These are phyloP conservation scores for Myrmecobius fasciatus DNA, from an alignment of 2,113 vertebrate genomes.

Conservation along the genomic window DNA sequence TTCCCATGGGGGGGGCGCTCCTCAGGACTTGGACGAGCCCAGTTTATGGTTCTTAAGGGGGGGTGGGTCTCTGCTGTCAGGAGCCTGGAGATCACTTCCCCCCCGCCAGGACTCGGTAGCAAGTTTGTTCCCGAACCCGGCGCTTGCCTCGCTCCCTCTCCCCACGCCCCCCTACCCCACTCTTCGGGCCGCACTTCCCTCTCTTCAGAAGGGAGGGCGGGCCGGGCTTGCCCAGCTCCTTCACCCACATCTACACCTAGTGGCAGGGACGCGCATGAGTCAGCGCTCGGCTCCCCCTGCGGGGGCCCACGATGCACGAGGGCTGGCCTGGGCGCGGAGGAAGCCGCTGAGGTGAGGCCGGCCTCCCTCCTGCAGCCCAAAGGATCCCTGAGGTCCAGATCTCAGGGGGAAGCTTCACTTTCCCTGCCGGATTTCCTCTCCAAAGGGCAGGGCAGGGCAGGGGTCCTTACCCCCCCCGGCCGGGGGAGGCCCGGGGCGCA, in stretches of 20 bases:
- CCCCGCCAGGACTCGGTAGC: background rate
- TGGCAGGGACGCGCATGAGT: conserved; percentile 22
- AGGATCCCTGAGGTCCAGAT: background rate
- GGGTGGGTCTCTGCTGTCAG: background rate
- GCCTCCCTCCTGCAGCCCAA: too few relatives aligned
- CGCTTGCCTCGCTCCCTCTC: background rate
- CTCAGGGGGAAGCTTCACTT: background rate
- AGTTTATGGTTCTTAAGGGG: background rate
- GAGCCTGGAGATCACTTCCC: background rate
- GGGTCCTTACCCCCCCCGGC: background rate
- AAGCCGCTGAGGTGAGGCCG: too few relatives aligned
- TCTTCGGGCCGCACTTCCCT: background rate
- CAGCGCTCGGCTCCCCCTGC: background rate
- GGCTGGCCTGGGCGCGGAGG: background rate
- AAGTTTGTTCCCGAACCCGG: background rate
- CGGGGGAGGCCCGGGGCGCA: background rate
- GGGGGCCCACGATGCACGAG: background rate
- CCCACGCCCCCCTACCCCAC: background rate
- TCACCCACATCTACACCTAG: conserved; percentile 49
- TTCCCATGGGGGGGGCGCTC: background rate
- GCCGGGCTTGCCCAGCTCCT: conserved; percentile 1
- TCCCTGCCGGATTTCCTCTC: background rate
- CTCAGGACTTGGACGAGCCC: background rate
- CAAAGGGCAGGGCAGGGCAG: background rate
- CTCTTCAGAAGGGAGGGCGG: background rate